These are phyloP conservation scores for Heliconius erato DNA, from an alignment of 2,888 invertebrate genomes.

Conservation along the genomic window DNA sequence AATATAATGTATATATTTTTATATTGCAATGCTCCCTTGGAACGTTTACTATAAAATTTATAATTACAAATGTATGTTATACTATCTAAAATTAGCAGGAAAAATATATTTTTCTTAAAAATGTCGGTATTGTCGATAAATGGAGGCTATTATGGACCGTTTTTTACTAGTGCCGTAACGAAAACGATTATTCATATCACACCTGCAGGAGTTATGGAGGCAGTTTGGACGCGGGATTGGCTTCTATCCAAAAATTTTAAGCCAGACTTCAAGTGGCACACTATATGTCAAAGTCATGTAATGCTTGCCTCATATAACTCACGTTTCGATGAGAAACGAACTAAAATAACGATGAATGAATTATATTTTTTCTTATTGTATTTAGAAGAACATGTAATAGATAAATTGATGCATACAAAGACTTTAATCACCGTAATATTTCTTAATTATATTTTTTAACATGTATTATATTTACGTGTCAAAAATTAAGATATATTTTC, in stretches of 20 bases:
- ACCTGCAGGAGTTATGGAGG: conserved; percentile 36
- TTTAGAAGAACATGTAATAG: too few species aligned
- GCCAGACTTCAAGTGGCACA: conserved; percentile 23
- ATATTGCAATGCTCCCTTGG: too few species aligned
- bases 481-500: too few species aligned
- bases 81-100: neutral
- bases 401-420: too few species aligned
- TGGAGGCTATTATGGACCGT: conserved; percentile 8
- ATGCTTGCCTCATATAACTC: conserved; percentile 14
- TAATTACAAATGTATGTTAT: too few species aligned
- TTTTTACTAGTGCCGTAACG: conserved; percentile 11
- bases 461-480: too few species aligned
- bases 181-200: conserved; percentile 33
- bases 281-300: conserved; percentile 23
- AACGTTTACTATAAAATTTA: too few species aligned
- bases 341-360: neutral
- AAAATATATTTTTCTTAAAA: neutral
- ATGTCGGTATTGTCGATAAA: neutral
- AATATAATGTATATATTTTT: too few species aligned
- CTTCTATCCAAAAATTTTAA: conserved; percentile 29
- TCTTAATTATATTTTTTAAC: too few species aligned
- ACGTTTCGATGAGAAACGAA: neutral
- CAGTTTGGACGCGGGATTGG: conserved; percentile 31
- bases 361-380: neutral
- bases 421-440: too few species aligned